Percentiles rank a stretch among this genome's conserved stretches.
Evolutionary conservation across 2,113 vertebrate species (phyloP).

Genomic region (Larimichthys polyactis): DNA sequence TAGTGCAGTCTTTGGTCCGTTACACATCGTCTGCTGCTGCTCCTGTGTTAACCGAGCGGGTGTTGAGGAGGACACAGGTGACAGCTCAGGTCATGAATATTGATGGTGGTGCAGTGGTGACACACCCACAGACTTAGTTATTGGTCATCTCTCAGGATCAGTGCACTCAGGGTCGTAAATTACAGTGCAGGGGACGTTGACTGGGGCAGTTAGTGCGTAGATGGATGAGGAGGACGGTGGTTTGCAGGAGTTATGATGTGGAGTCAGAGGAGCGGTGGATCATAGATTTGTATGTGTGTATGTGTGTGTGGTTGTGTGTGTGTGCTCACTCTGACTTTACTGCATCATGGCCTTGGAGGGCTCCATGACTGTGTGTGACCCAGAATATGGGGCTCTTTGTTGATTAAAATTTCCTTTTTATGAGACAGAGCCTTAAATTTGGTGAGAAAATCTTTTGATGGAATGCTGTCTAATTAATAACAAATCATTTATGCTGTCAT

Average conservation of each 20-base stretch:
- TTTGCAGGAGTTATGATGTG: conserved; percentile 56
- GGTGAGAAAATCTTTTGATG: conserved; percentile 22
- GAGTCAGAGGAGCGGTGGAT: conserved; percentile 6
- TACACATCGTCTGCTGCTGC: conserved; percentile 7
- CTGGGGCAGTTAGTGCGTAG: conserved; percentile 49
- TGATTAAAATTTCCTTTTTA: conserved; percentile 54
- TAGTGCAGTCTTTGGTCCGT: conserved; percentile 13
- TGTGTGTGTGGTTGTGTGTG: neutral
- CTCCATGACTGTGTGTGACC: neutral
- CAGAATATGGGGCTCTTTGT: conserved; percentile 41
- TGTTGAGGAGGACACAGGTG: conserved; percentile 42
- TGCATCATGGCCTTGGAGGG: conserved; percentile 1
- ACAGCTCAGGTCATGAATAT: conserved; percentile 66
- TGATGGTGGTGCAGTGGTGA: conserved; percentile 64
- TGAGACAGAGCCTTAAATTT: conserved; percentile 22
- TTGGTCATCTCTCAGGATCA: conserved; percentile 57
- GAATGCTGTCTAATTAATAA: conserved; percentile 35
- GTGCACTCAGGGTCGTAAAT: conserved; percentile 41
- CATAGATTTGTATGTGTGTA: conserved; percentile 25
- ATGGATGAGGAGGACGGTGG: conserved; percentile 53
- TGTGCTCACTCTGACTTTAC: neutral
- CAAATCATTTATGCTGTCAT: neutral
- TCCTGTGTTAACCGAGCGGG: neutral
- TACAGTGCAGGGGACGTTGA: conserved; percentile 48
- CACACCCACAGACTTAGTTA: conserved; percentile 66